Base-by-base conservation (phyloP, 2,888 invertebrate species). In the Calameuta pallipes region DNA sequence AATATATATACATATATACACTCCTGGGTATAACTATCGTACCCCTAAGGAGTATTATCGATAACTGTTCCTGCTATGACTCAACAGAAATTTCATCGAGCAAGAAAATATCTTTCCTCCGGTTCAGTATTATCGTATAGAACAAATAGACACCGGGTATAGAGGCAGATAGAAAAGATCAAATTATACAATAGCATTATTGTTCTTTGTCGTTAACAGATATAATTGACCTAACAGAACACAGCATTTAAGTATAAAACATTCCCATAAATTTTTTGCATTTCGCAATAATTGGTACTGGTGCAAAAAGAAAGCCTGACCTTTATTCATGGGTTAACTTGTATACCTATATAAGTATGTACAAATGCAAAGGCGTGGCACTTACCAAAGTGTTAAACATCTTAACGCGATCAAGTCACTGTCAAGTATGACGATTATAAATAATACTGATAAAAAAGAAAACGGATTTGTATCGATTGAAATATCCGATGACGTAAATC, bases 341-440 rank as follows among this genome's bases (percentile, higher is more conserved):
- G 71, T 34, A 71, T 70, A 30, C 9, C 31, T 6, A 70, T 70
- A 70, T 34, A 34, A 3, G 71, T 31, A 12, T 23, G n/a, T 71
- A 30, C 9, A 71, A 33, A 71, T 34, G 30, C 33, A 71, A 33
- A 71, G 71, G 71, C 71, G 71, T 34, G 71, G 71, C 71, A 71
- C 71, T 71, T 71, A 71, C 71, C 71, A 71, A 34, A 31, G 3
- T 15, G 31, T 31, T 15, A 71, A 71, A 31, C 71, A 71, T 71
- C 2, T 23, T 56, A 56, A 56, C 56, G 9, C 23, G 56, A 56
- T 56, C 56, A 56, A 56, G 15, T 1, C 23, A 56, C 56, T 56
- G 56, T 56, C 56, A 56, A 9, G 23, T 56, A 9, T 56, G 56
- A 56, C 56, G 6, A 56, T 23, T 56, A 23, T 23, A 56, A 37